These are phyloP conservation scores for Ancistrus triradiatus DNA, from an alignment of 2,113 vertebrate species.

Conservation along the genomic window DNA sequence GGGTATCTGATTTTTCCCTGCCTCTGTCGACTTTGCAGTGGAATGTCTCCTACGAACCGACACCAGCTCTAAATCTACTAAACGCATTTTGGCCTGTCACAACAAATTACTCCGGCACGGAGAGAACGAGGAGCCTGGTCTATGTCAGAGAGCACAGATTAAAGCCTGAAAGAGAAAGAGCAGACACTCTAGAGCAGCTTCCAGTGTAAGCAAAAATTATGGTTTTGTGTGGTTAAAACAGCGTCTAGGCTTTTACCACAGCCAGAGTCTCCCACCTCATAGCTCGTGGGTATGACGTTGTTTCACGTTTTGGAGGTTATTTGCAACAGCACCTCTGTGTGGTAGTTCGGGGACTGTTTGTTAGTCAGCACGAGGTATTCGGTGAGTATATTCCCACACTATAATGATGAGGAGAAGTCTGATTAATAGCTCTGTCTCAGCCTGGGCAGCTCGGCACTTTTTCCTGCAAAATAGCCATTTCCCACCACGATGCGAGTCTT, in stretches of 20 bases:
- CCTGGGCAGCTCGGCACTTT: constrained; percentile 5
- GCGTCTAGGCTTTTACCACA: too few species aligned
- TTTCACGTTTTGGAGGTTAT: constrained; percentile 12
- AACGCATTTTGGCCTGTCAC: background rate
- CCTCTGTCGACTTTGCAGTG: too few species aligned
- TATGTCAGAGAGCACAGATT: too few species aligned
- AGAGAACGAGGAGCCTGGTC: too few species aligned
- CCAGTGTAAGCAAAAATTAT: background rate
- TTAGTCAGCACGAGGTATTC: constrained; percentile 59
- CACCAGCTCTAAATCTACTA: too few species aligned
- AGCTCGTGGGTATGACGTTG: background rate
- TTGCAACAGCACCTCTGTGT: background rate
- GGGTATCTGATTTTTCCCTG: too few species aligned
- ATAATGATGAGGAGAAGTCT: constrained; percentile 26
- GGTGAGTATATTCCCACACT: constrained; percentile 46
- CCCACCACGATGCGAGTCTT: constrained; percentile 12
- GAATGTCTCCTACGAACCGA: too few species aligned
- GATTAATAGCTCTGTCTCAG: constrained; percentile 23
- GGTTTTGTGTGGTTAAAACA: constrained; percentile 1
- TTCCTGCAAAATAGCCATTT: constrained; percentile 30
- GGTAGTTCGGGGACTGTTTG: constrained; percentile 11
- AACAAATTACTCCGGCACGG: too few species aligned
- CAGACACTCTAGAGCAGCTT: too few species aligned
- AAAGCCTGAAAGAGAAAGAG: too few species aligned
- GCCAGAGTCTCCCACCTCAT: background rate